phyloP scores from a whole-genome alignment of 2,113 vertebrate genomes.

The Oenanthe oenanthe region DNA sequence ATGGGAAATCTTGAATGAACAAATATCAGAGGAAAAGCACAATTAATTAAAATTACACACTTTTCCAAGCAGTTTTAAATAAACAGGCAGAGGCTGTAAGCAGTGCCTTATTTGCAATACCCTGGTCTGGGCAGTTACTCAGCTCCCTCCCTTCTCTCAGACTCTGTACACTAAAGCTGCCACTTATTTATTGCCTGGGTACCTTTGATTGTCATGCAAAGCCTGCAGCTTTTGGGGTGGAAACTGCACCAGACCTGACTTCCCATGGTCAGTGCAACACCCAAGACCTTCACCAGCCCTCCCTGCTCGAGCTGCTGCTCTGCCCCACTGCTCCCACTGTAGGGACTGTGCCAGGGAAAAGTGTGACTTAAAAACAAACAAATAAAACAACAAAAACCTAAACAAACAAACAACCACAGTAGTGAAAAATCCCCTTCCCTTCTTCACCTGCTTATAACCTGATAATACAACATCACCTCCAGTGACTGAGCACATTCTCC shows the following conservation, averaged over 20 bases:
- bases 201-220: neutral
- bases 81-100: neutral
- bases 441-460: neutral
- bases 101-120: neutral
- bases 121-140: neutral
- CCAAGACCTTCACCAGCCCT: neutral
- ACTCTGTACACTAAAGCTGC: neutral
- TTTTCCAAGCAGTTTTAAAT: neutral
- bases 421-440: neutral
- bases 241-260: neutral
- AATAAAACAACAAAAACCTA: neutral
- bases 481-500: neutral
- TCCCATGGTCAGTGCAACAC: fast-evolving
- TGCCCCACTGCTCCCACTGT: neutral
- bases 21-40: neutral
- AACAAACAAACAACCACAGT: neutral
- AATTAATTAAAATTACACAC: neutral
- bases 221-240: neutral
- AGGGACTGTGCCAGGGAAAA: neutral
- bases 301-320: fast-evolving
- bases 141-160: neutral
- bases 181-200: neutral
- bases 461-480: neutral
- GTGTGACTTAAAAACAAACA: neutral
- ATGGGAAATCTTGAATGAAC: neutral